Conservation (phyloP, 2,797 vertebrate genomes). For the Chlorospingus flavigularis region DNA sequence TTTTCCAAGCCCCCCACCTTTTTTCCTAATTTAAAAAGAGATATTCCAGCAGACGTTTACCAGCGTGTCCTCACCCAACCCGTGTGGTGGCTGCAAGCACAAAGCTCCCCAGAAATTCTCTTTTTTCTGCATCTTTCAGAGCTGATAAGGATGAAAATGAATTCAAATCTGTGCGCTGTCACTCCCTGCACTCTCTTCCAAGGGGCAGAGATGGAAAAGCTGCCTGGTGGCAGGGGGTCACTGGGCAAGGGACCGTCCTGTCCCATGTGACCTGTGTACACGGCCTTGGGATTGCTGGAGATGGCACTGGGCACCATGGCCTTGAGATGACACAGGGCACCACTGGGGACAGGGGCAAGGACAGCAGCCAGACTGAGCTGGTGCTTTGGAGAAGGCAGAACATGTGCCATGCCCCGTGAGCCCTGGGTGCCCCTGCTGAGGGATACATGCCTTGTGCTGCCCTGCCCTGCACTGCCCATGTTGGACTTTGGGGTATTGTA, state of each 20-base stretch:
- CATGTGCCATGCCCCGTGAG: not conserved
- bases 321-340: not conserved
- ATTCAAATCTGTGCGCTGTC: not conserved
- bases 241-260: too few species aligned
- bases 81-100: not conserved
- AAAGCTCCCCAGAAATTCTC: not conserved
- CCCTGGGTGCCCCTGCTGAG: accelerated
- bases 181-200: not conserved
- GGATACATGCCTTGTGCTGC: not conserved
- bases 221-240: not conserved
- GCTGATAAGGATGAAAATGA: conserved; percentile 11
- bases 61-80: conserved; percentile 1
- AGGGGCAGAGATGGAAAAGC: not conserved
- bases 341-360: not conserved
- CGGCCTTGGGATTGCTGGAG: not conserved
- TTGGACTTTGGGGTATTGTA: not conserved
- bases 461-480: not conserved
- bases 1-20: not conserved
- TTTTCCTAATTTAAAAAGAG: conserved; percentile 10
- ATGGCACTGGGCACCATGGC: not conserved
- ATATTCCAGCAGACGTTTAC: conserved; percentile 24
- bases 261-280: not conserved
- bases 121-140: not conserved
- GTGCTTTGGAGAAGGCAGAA: not conserved
- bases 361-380: accelerated